phyloP scores from a whole-genome alignment of 2,113 vertebrate species.

The Epinephelus fuscoguttatus region DNA sequence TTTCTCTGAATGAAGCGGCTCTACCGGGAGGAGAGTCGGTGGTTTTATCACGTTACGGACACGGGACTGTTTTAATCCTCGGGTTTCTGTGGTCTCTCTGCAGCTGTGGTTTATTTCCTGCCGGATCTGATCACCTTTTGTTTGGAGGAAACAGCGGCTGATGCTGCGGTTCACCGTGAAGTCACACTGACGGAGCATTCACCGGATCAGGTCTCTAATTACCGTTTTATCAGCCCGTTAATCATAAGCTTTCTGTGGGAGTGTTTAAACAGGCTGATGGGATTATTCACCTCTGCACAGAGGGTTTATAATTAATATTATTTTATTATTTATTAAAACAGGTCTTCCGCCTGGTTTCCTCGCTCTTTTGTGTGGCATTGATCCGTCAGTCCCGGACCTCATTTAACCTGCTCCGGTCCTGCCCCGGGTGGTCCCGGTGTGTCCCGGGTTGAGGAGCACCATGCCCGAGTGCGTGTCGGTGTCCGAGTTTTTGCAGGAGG shows the following conservation, averaged over 20 bases:
- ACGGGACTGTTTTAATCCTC: background rate
- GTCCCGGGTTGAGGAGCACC: conserved; percentile 31
- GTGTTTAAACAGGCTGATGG: background rate
- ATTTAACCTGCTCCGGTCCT: background rate
- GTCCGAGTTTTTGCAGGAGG: conserved; percentile 74
- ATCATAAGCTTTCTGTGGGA: background rate
- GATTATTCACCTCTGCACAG: background rate
- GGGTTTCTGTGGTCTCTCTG: background rate
- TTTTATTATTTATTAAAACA: conserved; percentile 1
- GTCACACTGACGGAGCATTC: conserved; percentile 32
- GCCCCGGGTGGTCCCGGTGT: conserved; percentile 9
- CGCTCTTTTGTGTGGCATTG: conserved; percentile 49
- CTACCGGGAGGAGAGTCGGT: background rate
- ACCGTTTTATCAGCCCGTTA: background rate
- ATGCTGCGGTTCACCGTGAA: conserved; percentile 61
- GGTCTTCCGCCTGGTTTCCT: conserved; percentile 4
- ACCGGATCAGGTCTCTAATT: conserved; percentile 31
- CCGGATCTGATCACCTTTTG: conserved; percentile 59
- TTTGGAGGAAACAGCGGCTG: conserved; percentile 48
- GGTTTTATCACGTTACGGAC: background rate
- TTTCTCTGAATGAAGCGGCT: conserved; percentile 38
- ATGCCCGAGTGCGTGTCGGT: conserved; percentile 78
- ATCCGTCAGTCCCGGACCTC: conserved; percentile 29
- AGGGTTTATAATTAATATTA: background rate
- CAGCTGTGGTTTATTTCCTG: background rate